phyloP scores from a whole-genome alignment of 2,797 vertebrate species.

The Amblyraja radiata region DNA sequence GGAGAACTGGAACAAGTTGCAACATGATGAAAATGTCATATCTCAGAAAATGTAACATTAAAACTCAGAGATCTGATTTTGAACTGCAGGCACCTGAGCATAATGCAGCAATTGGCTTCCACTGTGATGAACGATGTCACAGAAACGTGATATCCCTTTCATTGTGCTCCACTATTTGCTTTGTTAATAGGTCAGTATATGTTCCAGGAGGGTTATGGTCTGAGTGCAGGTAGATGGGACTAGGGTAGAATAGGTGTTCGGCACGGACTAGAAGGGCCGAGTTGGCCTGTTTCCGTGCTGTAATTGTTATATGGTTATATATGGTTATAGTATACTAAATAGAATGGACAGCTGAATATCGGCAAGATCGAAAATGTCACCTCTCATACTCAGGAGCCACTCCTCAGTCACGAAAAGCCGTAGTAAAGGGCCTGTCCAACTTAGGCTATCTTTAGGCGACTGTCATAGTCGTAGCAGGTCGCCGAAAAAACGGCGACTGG shows the following conservation, averaged over 20 bases:
- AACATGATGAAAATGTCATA: neutral
- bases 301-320: no score
- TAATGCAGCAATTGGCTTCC: slow-evolving; percentile 74
- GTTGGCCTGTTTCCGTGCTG: no score
- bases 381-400: slow-evolving; percentile 51
- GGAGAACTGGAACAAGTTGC: neutral
- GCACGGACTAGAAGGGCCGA: no score
- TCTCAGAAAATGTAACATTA: neutral
- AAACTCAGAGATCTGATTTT: neutral
- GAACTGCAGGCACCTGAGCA: neutral
- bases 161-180: slow-evolving; percentile 58
- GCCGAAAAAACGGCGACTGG: no score
- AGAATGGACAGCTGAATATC: neutral
- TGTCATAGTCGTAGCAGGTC: no score
- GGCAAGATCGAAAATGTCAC: slow-evolving; percentile 48
- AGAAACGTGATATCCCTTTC: slow-evolving; percentile 44
- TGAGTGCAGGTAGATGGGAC: no score
- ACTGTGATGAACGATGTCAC: slow-evolving; percentile 76
- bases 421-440: no score
- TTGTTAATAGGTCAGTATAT: slow-evolving; percentile 58
- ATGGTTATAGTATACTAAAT: neutral
- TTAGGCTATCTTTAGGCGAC: no score
- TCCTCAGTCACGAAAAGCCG: neutral
- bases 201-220: no score
- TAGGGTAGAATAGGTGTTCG: no score